These are phyloP conservation scores for Trileptium ribeirensis DNA, from an alignment of 2,888 invertebrate genomes.

Conservation along the genomic window DNA sequence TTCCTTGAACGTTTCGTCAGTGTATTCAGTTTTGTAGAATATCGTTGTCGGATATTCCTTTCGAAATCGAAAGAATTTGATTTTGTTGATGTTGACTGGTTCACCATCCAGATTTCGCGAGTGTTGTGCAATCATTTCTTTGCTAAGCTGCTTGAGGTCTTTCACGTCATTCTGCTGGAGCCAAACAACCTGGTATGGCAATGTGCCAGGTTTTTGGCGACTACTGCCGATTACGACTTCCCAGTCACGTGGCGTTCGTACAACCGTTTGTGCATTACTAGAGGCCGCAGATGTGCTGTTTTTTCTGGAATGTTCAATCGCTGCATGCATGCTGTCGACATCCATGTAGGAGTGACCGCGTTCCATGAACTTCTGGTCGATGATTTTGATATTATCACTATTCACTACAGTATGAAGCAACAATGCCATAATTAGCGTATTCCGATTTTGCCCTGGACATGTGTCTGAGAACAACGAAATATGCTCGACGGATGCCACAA, in stretches of 20 bases:
- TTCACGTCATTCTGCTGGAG: neutral
- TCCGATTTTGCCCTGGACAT: neutral
- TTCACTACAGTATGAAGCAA: neutral
- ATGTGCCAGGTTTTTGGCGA: neutral
- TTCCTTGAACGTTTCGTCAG: neutral
- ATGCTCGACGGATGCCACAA: neutral
- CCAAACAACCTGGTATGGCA: neutral
- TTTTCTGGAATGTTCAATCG: slow-evolving; percentile 11
- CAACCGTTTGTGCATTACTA: neutral
- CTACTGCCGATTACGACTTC: neutral
- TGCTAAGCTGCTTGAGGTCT: neutral
- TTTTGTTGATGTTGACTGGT: neutral
- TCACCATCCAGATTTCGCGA: neutral
- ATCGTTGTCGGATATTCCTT: neutral
- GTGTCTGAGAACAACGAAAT: slow-evolving; percentile 6
- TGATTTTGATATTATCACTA: neutral
- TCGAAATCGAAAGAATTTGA: neutral
- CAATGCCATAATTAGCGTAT: neutral
- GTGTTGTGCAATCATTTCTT: neutral
- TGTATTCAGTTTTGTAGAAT: slow-evolving; percentile 7
- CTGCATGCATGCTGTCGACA: slow-evolving; percentile 18
- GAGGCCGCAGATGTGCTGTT: neutral
- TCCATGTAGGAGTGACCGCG: slow-evolving; percentile 18
- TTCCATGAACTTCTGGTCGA: slow-evolving; percentile 16
- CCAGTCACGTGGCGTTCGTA: neutral